phyloP scores from a whole-genome alignment of 2,888 invertebrate species.

The Dichetophora obliterata region DNA sequence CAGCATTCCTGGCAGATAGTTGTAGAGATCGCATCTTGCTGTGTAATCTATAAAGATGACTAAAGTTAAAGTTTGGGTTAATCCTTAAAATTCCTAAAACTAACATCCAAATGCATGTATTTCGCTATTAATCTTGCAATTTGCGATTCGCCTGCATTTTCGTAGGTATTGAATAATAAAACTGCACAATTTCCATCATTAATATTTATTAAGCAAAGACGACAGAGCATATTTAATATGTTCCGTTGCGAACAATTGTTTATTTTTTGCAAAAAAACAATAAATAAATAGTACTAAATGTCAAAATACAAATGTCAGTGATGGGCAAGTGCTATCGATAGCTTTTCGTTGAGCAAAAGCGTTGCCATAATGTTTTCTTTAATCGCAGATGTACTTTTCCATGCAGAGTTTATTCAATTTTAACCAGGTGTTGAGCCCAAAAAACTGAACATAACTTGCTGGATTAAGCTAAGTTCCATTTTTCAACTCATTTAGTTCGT shows the following conservation, averaged over 20 bases:
- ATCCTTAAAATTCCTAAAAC: background rate
- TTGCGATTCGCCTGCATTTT: background rate
- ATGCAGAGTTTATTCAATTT: too few species aligned
- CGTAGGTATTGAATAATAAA: background rate
- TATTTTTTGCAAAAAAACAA: background rate
- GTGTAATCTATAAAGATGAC: background rate
- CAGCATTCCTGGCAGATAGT: constrained; percentile 15
- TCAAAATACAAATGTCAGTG: background rate
- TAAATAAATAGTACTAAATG: background rate
- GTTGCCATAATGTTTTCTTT: too few species aligned
- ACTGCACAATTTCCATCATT: background rate
- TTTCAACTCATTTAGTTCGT: too few species aligned
- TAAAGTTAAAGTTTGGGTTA: background rate
- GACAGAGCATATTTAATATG: background rate
- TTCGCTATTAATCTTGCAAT: constrained; percentile 1
- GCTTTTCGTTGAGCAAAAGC: too few species aligned
- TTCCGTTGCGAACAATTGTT: background rate
- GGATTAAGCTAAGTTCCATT: too few species aligned
- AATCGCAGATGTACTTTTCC: too few species aligned
- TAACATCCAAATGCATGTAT: constrained; percentile 13
- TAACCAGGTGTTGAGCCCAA: too few species aligned
- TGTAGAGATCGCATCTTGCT: constrained; percentile 7
- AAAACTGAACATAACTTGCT: too few species aligned
- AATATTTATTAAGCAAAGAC: constrained; percentile 19
- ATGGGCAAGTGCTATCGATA: too few species aligned